These are phyloP conservation scores for Troilus luridus DNA, from an alignment of 2,888 invertebrate genomes.

Conservation along the genomic window DNA sequence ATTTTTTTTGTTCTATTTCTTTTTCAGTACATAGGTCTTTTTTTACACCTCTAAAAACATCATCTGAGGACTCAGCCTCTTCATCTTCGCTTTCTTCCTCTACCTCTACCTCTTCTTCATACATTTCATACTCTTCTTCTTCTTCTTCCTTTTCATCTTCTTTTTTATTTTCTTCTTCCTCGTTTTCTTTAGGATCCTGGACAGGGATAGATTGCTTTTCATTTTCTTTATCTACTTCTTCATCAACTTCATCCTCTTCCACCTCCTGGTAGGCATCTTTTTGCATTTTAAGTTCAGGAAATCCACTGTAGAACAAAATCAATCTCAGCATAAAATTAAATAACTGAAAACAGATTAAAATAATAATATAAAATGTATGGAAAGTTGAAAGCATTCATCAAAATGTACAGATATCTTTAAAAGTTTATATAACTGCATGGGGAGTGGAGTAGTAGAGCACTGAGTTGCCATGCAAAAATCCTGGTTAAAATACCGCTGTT, in stretches of 20 bases:
- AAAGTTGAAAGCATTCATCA: too few species aligned
- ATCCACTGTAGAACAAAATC: neutral
- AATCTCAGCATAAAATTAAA: neutral
- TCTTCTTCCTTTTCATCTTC: neutral
- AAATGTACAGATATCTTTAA: too few species aligned
- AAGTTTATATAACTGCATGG: too few species aligned
- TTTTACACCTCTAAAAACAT: neutral
- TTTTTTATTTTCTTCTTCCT: neutral
- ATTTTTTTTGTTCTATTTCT: constrained; percentile 1
- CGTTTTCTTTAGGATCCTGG: neutral
- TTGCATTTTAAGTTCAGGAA: constrained; percentile 41
- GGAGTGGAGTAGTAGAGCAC: too few species aligned
- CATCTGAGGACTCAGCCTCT: constrained; percentile 12
- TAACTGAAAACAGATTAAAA: neutral
- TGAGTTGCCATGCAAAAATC: too few species aligned
- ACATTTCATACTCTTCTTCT: neutral
- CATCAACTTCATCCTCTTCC: neutral
- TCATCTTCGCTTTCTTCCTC: neutral
- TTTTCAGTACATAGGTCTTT: neutral
- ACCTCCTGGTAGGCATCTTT: neutral
- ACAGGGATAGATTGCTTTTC: neutral
- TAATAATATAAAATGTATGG: neutral
- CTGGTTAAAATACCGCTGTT: too few species aligned
- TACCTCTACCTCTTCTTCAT: neutral
- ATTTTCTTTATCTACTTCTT: neutral